Conservation (phyloP, 2,888 invertebrate genomes). For the Peribatodes rhomboidaria region DNA sequence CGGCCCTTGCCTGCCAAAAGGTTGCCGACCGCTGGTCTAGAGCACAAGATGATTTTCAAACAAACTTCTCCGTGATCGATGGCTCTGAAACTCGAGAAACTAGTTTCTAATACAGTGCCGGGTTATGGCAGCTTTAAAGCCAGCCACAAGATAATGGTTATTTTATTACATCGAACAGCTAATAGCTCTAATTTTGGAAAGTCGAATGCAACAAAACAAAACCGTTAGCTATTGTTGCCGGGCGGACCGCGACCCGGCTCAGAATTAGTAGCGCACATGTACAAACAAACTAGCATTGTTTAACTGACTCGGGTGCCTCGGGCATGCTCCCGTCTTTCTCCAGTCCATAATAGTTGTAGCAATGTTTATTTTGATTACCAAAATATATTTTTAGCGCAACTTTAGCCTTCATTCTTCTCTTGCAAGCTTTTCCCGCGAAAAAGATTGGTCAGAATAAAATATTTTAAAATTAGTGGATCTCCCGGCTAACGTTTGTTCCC, state of each 20-base stretch:
- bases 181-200: conserved; percentile 69
- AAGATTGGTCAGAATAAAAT: not conserved
- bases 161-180: conserved; percentile 13
- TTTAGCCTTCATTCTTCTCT: not conserved
- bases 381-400: conserved; percentile 22
- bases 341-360: too few species aligned
- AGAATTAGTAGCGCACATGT: conserved; percentile 85
- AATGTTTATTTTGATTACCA: conserved; percentile 37
- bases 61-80: not conserved
- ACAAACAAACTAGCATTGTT: conserved; percentile 82
- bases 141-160: conserved; percentile 8
- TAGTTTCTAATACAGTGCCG: conserved; percentile 1
- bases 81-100: conserved; percentile 1
- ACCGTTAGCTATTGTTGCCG: conserved; percentile 83
- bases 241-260: conserved; percentile 70
- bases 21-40: too few species aligned
- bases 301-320: conserved; percentile 54
- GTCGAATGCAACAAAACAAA: conserved; percentile 71
- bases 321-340: conserved; percentile 52
- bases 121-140: conserved; percentile 6
- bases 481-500: too few species aligned
- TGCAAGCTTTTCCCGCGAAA: not conserved
- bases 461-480: too few species aligned
- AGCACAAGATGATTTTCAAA: not conserved
- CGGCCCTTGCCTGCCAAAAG: too few species aligned